Conservation (phyloP, 2,888 invertebrate species). For the Pelosia muscerda region DNA sequence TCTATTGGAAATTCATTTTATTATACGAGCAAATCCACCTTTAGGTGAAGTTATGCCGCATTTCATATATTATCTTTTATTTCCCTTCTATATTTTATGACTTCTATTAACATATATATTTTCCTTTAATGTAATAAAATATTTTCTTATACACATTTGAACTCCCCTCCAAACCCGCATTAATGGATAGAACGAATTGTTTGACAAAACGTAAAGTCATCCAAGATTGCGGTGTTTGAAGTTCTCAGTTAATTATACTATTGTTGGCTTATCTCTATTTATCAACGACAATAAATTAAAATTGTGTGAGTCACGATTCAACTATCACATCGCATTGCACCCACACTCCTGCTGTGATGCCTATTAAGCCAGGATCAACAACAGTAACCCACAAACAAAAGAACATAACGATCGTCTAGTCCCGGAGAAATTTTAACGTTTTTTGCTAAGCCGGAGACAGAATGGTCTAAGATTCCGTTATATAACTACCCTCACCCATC, state of each 20-base stretch:
- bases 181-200: background rate
- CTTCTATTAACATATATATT: background rate
- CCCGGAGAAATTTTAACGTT: background rate
- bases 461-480: no score
- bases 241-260: conserved; percentile 54
- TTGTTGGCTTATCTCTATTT: conserved; percentile 37
- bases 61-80: background rate
- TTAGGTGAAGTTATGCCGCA: background rate
- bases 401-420: background rate
- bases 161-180: background rate
- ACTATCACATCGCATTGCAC: conserved; percentile 30
- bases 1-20: background rate
- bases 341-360: background rate
- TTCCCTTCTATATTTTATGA: background rate
- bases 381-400: background rate
- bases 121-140: background rate
- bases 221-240: conserved; percentile 34
- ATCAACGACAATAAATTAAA: conserved; percentile 43
- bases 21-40: background rate
- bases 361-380: background rate
- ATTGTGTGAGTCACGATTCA: conserved; percentile 52
- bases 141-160: background rate
- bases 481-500: no score
- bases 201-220: background rate
- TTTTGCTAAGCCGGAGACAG: background rate